Base-by-base conservation (phyloP, 1,140 invertebrate genomes). In the Drosophila melanogaster region DNA sequence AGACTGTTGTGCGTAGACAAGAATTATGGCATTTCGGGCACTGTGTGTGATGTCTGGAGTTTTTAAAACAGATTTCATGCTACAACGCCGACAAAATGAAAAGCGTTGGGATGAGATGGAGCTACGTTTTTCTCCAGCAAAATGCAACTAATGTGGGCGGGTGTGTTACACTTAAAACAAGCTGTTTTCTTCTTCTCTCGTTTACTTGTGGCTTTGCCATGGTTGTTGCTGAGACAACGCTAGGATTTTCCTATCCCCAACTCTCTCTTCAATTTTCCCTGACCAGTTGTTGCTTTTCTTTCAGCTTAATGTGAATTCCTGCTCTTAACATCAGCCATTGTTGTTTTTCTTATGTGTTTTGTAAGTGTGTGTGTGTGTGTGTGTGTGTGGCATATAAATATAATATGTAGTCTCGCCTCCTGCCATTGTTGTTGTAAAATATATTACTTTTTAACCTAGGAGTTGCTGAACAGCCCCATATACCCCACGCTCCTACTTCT, bases 41-140 rank as follows among this genome's bases (percentile, higher is more conserved):
- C 86, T 86, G 83, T 79, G 64, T 81, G 81, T 70, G 47, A 38
- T 58, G 77, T 85, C 58, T 72, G 47, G 59, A 38, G 71, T 67
- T 85, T 78, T 81, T 79, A 67, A 81, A 87, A 87, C 79, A 87
- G 83, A 86, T 87, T 87, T 86, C 83, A 86, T 86, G 83, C 61
- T 73, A 81, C 65, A 87, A 61, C 81, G 78, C 77, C 74, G 77
- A 67, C 72, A 61, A 67, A 77, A 85, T 61, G 81, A 80, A 50
- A 65, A 59, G 76, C 69, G 67, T 66, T 66, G 67, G 65, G 47
- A 69, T 51, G 54, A 44, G 30, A 19, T 24, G 55, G 54, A 44
- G 35, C 22, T 56, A 70, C 35, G 50, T 49, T 57, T 70, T 69
- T 35, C 12, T 50, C 26, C 5, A 49, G 35, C 50, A 56, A 35